Conservation (phyloP, 2,797 vertebrate species). For the Parauchenoglanis punctatus region DNA sequence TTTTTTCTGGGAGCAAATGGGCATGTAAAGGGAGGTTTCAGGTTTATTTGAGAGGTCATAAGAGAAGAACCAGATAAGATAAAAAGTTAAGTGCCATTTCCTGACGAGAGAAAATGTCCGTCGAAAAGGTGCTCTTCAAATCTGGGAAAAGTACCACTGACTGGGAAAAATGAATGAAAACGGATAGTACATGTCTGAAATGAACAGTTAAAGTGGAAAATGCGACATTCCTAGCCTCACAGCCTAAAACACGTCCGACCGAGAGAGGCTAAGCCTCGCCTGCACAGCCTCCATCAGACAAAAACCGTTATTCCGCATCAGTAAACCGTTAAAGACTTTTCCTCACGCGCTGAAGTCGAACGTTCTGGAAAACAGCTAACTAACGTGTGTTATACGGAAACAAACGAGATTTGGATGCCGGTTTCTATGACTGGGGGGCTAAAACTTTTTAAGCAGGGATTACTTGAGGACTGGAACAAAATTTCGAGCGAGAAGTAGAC, state of each 20-base stretch:
- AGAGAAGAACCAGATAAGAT: background rate
- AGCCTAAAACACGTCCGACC: background rate
- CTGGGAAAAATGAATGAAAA: background rate
- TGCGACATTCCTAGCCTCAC: too few species aligned
- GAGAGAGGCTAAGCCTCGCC: background rate
- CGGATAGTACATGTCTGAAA: background rate
- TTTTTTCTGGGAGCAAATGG: background rate
- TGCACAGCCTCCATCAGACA: background rate
- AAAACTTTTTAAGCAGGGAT: background rate
- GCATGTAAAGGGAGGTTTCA: background rate
- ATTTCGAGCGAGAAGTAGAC: background rate
- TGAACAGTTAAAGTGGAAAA: background rate
- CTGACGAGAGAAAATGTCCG: background rate
- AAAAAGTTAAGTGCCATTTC: background rate
- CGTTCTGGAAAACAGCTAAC: background rate
- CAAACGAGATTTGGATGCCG: background rate
- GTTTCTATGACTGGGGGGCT: background rate
- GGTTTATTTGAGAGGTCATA: background rate
- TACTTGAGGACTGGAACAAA: background rate
- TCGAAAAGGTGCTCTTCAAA: background rate
- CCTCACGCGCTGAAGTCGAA: background rate
- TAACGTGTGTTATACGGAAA: background rate
- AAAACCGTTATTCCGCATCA: slow-evolving; percentile 72
- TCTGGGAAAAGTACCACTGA: background rate
- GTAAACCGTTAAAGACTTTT: slow-evolving; percentile 10